Base-by-base conservation (phyloP, 1,140 invertebrate species). In the Thaumatotibia leucotreta region DNA sequence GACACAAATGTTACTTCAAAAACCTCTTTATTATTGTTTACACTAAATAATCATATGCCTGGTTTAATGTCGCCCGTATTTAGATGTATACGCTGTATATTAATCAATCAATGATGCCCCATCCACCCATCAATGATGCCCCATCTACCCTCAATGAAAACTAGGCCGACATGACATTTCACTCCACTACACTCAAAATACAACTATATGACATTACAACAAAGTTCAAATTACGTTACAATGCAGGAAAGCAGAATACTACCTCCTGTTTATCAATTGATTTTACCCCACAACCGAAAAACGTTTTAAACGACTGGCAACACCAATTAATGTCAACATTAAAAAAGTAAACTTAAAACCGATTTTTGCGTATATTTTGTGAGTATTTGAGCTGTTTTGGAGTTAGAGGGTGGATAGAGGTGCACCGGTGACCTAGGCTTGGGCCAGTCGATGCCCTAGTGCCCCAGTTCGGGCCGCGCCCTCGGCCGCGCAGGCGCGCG, bases 381-480 rank as follows among this genome's bases (percentile, higher is more conserved):
- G 3, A 11, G 17, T 54, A 8, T 0, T 50, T 54, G 27, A 24
- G 50, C 9, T n/a, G 23, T 54, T 54, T 54, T 54, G 10, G 9
- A 54, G 22, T 11, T 54, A 23, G 68, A 72, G 61, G 61, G 58
- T 70, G 66, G 23, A 54, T 77, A 39, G 35, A 39, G 35, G 67
- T 81, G 70, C 77, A 72, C 70, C 66, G 50, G 68, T 85, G 84
- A 87, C 83, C 85, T 84, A 76, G 71, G 67, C 72, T 71, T 67
- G 66, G 67, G 68, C 67, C 83, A 80, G 84, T 82, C 77, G 86
- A 81, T 86, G 86, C 77, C 83, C 84, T 66, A 86, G 71, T 88
- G 83, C 74, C 86, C 84, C 69, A 86, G 66, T 83, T 84, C 4
- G 61, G 58, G 65, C 58, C 14, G 63, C 31, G 61, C 72, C 52